Percentiles rank a stretch among this genome's conserved stretches.
These are phyloP conservation scores for Drosophila ogumai DNA, from an alignment of 1,140 invertebrate species.

Conservation along the genomic window DNA sequence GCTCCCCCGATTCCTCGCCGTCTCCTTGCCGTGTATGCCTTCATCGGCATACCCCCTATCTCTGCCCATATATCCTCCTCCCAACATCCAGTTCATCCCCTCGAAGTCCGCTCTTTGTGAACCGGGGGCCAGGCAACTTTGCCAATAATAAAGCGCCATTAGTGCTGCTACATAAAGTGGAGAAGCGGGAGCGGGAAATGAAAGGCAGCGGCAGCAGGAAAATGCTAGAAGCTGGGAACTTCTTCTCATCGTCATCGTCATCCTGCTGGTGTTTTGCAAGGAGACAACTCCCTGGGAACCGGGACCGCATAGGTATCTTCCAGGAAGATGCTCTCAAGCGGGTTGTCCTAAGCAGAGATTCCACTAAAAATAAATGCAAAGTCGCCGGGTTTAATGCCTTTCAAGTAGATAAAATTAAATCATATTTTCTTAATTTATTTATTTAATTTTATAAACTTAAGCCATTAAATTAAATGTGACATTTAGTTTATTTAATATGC, in stretches of 20 bases:
- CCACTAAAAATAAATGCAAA: slow-evolving; percentile 19
- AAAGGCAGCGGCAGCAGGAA: slow-evolving; percentile 20
- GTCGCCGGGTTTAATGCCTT: neutral
- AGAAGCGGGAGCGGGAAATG: slow-evolving; percentile 10
- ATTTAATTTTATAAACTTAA: too few relatives aligned
- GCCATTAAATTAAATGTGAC: too few relatives aligned
- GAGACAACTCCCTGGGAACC: neutral
- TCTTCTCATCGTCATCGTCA: neutral
- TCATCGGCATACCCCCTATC: neutral
- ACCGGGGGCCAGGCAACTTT: slow-evolving; percentile 59
- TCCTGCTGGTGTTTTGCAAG: neutral
- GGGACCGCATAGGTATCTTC: slow-evolving; percentile 4
- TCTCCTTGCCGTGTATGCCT: neutral
- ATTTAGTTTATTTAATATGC: too few relatives aligned
- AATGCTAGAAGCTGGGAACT: neutral
- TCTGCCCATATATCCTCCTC: neutral
- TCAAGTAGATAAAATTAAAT: neutral
- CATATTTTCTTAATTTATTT: neutral
- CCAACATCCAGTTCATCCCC: neutral
- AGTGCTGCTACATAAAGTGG: slow-evolving; percentile 79
- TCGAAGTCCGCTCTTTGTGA: slow-evolving; percentile 4
- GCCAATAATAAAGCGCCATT: slow-evolving; percentile 82
- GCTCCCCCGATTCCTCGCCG: neutral
- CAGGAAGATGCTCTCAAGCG: slow-evolving; percentile 7
- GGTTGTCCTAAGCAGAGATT: neutral